phyloP scores from a whole-genome alignment of 2,888 invertebrate genomes.

The Apoderus coryli region DNA sequence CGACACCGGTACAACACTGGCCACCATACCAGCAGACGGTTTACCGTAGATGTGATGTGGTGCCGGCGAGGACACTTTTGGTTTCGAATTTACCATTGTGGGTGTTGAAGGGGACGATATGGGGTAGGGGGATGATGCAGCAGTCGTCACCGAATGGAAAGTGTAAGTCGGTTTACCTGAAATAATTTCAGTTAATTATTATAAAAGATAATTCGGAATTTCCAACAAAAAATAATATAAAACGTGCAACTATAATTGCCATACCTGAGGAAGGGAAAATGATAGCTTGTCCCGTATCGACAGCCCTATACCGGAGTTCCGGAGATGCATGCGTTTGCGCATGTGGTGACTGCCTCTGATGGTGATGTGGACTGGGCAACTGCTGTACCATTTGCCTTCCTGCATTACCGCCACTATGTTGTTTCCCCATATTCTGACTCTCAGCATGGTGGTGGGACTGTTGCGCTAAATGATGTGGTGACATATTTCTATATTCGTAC shows the following conservation, averaged over 20 bases:
- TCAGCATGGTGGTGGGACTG: conserved; percentile 29
- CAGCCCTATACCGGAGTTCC: conserved; percentile 28
- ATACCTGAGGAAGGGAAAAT: conserved; percentile 21
- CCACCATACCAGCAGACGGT: conserved; percentile 37
- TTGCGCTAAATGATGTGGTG: conserved; percentile 31
- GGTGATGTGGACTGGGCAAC: conserved; percentile 35
- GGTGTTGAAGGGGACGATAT: conserved; percentile 37
- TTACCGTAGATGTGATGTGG: conserved; percentile 64
- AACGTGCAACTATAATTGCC: no score
- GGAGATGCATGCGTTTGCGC: conserved; percentile 29
- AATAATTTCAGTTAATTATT: no score
- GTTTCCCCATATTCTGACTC: conserved; percentile 27
- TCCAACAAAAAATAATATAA: no score
- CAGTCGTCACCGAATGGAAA: conserved; percentile 34
- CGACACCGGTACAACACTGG: conserved; percentile 39
- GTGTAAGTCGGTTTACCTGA: conserved; percentile 28
- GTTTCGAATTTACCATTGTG: conserved; percentile 37
- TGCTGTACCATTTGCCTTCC: no score
- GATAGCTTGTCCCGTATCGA: conserved; percentile 27
- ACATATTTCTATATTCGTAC: conserved; percentile 27
- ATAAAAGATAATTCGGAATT: no score
- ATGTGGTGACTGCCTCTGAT: conserved; percentile 34
- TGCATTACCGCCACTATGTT: conserved; percentile 23
- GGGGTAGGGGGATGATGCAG: conserved; percentile 23
- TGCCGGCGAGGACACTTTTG: conserved; percentile 63